Conservation (phyloP, 1,140 invertebrate species). For the Anagrus nilaparvatae region DNA sequence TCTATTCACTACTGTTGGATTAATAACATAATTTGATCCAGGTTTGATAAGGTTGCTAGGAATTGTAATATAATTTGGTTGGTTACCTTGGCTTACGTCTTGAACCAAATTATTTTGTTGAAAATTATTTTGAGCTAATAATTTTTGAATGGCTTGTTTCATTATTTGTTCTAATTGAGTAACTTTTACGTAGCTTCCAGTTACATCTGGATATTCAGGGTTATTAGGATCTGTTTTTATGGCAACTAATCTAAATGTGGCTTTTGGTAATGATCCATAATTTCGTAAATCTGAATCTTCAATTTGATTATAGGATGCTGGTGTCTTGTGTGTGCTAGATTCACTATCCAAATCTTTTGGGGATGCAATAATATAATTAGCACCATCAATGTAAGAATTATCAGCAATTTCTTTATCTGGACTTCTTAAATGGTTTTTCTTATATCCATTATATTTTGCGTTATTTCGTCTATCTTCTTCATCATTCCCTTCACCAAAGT, state of each 20-base stretch:
- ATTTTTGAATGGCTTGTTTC: slow-evolving; percentile 25
- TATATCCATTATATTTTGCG: slow-evolving; percentile 15
- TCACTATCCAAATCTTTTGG: slow-evolving; percentile 30
- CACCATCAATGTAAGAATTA: slow-evolving; percentile 28
- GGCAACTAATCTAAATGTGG: slow-evolving; percentile 29
- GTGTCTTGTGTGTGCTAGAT: slow-evolving; percentile 25
- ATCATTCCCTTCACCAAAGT: slow-evolving; percentile 18
- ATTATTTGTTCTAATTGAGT: slow-evolving; percentile 32
- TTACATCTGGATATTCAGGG: slow-evolving; percentile 22
- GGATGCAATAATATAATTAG: slow-evolving; percentile 29
- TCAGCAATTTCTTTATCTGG: slow-evolving; percentile 15
- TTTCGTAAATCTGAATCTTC: slow-evolving; percentile 15
- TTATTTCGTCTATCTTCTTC: slow-evolving; percentile 7
- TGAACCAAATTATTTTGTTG: slow-evolving; percentile 18
- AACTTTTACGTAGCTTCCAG: slow-evolving; percentile 21
- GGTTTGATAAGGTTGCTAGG: slow-evolving; percentile 23
- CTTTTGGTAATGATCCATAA: slow-evolving; percentile 18
- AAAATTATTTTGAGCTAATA: slow-evolving; percentile 25
- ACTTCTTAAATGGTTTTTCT: slow-evolving; percentile 20
- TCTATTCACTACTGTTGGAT: slow-evolving; percentile 24
- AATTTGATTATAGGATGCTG: slow-evolving; percentile 25
- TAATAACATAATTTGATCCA: slow-evolving; percentile 27
- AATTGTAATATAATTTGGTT: slow-evolving; percentile 16
- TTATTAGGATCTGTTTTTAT: slow-evolving; percentile 22
- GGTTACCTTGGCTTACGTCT: slow-evolving; percentile 11